Conservation (phyloP, 2,888 invertebrate species). For the Acronicta alni region DNA sequence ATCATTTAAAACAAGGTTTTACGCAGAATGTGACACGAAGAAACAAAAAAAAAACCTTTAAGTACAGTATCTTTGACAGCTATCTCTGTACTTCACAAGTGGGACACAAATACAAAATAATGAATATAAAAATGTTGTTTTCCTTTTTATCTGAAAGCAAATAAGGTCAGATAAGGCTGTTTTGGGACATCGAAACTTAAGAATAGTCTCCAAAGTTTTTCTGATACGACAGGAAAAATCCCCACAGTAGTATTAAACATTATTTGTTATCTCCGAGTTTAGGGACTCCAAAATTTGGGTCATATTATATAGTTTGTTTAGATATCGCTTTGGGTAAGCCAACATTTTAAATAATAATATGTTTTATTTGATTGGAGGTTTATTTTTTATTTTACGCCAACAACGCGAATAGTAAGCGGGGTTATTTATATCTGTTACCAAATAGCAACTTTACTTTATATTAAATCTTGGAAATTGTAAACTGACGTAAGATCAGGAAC, state of each 20-base stretch:
- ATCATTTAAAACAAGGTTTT: too few relatives aligned
- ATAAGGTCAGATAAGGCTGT: conserved; percentile 20
- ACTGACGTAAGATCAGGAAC: too few relatives aligned
- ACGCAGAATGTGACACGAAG: too few relatives aligned
- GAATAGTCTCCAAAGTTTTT: conserved; percentile 10
- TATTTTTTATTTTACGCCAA: too few relatives aligned
- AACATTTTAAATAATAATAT: too few relatives aligned
- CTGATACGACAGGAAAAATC: conserved; percentile 14
- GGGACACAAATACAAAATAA: not conserved
- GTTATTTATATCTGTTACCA: too few relatives aligned
- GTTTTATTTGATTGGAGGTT: too few relatives aligned
- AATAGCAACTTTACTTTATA: too few relatives aligned
- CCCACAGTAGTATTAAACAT: conserved; percentile 11
- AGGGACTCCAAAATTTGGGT: not conserved
- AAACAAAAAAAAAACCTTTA: too few relatives aligned
- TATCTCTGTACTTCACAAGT: not conserved
- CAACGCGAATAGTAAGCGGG: too few relatives aligned
- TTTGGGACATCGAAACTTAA: conserved; percentile 10
- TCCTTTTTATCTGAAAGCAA: conserved; percentile 15
- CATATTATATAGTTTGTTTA: conserved; percentile 4
- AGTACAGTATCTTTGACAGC: not conserved
- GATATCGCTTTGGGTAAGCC: too few relatives aligned
- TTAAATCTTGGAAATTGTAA: too few relatives aligned
- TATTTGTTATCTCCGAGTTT: conserved; percentile 15
- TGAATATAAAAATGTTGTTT: conserved; percentile 7